phyloP scores from a whole-genome alignment of 2,797 vertebrate genomes.

The Onychomys torridus region DNA sequence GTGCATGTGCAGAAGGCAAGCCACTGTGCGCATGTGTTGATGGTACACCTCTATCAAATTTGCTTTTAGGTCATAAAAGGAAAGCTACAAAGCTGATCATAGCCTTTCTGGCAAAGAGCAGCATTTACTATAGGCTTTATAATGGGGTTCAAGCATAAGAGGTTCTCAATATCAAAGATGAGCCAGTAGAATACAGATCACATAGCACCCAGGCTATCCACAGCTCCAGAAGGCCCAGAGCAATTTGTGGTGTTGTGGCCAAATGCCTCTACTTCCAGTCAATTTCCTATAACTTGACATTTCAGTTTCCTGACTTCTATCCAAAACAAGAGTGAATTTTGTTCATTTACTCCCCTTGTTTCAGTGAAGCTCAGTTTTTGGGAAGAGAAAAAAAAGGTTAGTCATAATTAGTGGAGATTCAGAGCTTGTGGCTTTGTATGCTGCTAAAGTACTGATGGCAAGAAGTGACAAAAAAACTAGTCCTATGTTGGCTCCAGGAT shows the following conservation, averaged over 20 bases:
- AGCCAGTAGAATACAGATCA: conserved; percentile 66
- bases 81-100: conserved; percentile 69
- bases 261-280: conserved; percentile 67
- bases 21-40: background rate
- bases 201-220: conserved; percentile 52
- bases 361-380: conserved; percentile 50
- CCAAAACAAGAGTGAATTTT: conserved; percentile 65
- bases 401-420: conserved; percentile 62
- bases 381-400: conserved; percentile 57
- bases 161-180: conserved; percentile 67
- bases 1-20: background rate
- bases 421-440: conserved; percentile 29
- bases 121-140: conserved; percentile 71
- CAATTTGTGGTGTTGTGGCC: conserved; percentile 60
- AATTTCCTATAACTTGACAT: conserved; percentile 73
- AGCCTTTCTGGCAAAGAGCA: conserved; percentile 63
- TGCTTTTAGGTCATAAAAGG: conserved; percentile 69
- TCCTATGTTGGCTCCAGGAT: conserved; percentile 3
- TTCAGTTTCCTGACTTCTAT: conserved; percentile 63
- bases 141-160: conserved; percentile 68
- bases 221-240: conserved; percentile 58
- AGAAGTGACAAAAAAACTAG: background rate
- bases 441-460: conserved; percentile 52
- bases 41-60: background rate
- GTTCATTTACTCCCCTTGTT: conserved; percentile 49